phyloP scores from a whole-genome alignment of 2,113 vertebrate species.

The Sprattus sprattus region DNA sequence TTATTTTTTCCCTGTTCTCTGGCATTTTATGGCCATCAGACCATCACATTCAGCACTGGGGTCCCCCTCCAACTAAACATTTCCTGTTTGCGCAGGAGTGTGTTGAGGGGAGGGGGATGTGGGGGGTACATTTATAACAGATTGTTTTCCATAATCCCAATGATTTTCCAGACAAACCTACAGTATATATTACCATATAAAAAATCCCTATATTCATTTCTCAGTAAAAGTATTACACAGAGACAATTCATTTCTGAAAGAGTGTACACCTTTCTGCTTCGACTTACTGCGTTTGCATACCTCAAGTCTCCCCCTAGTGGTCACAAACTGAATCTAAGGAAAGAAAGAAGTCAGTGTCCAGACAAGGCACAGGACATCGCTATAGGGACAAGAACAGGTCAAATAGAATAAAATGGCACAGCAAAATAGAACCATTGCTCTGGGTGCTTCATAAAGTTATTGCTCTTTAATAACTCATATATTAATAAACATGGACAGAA shows the following conservation, averaged over 20 bases:
- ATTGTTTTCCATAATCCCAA: conserved; percentile 42
- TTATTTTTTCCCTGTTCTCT: conserved; percentile 4
- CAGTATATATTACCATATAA: neutral
- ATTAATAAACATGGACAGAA: conserved; percentile 29
- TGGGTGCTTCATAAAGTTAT: neutral
- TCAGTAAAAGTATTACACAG: neutral
- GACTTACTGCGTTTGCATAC: neutral
- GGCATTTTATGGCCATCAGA: conserved; percentile 62
- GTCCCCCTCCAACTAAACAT: conserved; percentile 49
- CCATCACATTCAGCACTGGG: conserved; percentile 68
- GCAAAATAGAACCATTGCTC: neutral
- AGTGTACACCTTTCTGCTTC: neutral
- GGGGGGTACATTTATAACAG: conserved; percentile 61
- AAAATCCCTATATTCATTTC: neutral
- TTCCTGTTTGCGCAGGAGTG: conserved; percentile 49
- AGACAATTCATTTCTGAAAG: neutral
- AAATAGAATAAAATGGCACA: neutral
- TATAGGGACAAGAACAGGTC: neutral
- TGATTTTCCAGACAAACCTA: neutral
- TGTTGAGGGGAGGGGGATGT: neutral
- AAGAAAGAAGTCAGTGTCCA: neutral
- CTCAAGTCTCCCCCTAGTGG: conserved; percentile 60
- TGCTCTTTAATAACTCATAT: conserved; percentile 58
- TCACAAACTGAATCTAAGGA: conserved; percentile 14
- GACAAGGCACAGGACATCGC: neutral